Evolutionary conservation across 2,113 vertebrate species (phyloP).

Genomic region (Pachypanchax playfairii): DNA sequence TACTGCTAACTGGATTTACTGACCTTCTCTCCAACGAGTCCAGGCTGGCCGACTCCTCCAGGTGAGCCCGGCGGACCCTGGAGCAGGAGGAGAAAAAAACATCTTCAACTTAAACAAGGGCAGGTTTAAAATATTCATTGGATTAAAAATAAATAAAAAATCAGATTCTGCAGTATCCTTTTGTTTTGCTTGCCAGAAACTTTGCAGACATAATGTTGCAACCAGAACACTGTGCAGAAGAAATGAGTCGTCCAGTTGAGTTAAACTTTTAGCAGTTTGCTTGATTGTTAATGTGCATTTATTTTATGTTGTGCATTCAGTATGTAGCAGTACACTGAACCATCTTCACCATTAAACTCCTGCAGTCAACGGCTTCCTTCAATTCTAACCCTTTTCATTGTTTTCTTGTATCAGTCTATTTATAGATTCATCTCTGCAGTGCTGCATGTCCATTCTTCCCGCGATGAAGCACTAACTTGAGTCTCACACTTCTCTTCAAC

Average conservation of each 20-base stretch:
- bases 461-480: constrained; percentile 36
- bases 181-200: constrained; percentile 50
- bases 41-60: constrained; percentile 88
- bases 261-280: no score
- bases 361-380: constrained; percentile 36
- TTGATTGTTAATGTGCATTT: constrained; percentile 29
- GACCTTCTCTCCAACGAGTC: constrained; percentile 90
- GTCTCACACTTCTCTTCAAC: constrained; percentile 43
- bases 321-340: constrained; percentile 7
- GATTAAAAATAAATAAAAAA: constrained; percentile 46
- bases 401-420: constrained; percentile 56
- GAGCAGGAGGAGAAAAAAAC: constrained; percentile 36
- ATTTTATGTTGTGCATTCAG: not conserved
- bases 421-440: constrained; percentile 55
- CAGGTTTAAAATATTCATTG: constrained; percentile 58
- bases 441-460: constrained; percentile 41
- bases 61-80: constrained; percentile 83
- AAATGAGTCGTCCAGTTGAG: no score
- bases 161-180: constrained; percentile 24
- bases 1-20: constrained; percentile 31
- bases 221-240: no score
- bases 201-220: constrained; percentile 42
- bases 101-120: constrained; percentile 35
- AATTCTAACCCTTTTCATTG: constrained; percentile 14
- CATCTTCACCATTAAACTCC: constrained; percentile 35